These are phyloP conservation scores for Sebastes nivosus DNA, from an alignment of 2,797 vertebrate genomes.

Conservation along the genomic window DNA sequence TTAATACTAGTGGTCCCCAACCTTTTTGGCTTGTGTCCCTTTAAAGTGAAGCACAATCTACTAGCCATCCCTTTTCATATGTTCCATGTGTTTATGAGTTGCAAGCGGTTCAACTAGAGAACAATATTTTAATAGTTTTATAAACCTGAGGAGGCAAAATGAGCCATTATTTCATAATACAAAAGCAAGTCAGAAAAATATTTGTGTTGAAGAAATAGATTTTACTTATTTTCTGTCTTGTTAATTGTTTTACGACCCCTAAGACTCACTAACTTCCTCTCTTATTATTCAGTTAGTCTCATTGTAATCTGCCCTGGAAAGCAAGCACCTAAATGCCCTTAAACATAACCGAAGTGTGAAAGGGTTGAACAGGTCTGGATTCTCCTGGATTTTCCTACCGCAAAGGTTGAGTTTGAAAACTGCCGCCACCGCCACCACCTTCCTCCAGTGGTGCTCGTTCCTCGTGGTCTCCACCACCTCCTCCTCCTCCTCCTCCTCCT, in stretches of 20 bases:
- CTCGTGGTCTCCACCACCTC: conserved; percentile 64
- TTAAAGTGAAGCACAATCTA: not conserved
- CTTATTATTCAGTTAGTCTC: not conserved
- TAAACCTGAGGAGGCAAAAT: not conserved
- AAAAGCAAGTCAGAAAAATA: not conserved
- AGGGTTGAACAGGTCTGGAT: not conserved
- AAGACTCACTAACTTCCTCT: not conserved
- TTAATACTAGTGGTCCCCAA: not conserved
- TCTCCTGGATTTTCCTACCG: conserved; percentile 85
- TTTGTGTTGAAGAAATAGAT: not conserved
- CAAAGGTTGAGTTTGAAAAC: conserved; percentile 80
- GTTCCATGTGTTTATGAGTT: not conserved
- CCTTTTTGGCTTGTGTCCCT: not conserved
- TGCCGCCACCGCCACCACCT: conserved; percentile 62
- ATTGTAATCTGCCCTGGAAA: not conserved
- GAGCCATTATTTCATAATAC: not conserved
- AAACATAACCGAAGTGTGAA: not conserved
- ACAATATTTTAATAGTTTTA: not conserved
- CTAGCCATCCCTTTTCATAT: not conserved
- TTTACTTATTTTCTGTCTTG: not conserved
- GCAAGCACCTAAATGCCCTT: not conserved
- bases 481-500: conserved; percentile 42
- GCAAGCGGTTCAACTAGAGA: not conserved
- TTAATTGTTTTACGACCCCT: not conserved
- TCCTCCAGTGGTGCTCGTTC: conserved; percentile 74